These are phyloP conservation scores for Phlogophora meticulosa DNA, from an alignment of 2,888 invertebrate genomes.

Conservation along the genomic window DNA sequence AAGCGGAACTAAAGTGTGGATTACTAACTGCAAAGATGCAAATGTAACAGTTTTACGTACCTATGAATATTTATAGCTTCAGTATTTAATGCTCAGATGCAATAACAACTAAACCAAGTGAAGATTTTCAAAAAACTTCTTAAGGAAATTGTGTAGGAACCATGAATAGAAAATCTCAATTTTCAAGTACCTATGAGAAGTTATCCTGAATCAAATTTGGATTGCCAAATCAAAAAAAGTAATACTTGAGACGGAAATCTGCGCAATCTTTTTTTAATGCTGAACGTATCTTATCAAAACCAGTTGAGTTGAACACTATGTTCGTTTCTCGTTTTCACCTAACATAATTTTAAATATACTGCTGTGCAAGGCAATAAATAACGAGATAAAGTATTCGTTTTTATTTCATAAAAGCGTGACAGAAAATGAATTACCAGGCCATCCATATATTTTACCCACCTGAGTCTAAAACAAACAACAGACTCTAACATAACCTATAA, in stretches of 20 bases:
- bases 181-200: conserved; percentile 7
- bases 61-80: neutral
- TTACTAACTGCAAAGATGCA: conserved; percentile 28
- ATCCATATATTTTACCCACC: neutral
- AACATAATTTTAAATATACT: conserved; percentile 1
- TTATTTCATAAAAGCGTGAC: neutral
- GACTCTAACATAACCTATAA: neutral
- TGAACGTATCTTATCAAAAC: conserved; percentile 24
- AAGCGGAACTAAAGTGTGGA: conserved; percentile 11
- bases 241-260: conserved; percentile 10
- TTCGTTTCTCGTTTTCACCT: neutral
- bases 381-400: neutral
- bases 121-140: neutral
- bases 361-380: neutral
- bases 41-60: conserved; percentile 12
- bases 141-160: neutral
- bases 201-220: conserved; percentile 1
- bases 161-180: neutral
- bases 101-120: neutral
- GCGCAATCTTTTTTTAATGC: conserved; percentile 3
- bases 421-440: neutral
- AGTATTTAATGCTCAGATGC: conserved; percentile 6
- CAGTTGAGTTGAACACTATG: conserved; percentile 1
- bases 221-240: conserved; percentile 14
- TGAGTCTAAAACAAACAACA: neutral